Evolutionary conservation across 2,797 vertebrate genomes (phyloP).

Genomic region (Melopsittacus undulatus): DNA sequence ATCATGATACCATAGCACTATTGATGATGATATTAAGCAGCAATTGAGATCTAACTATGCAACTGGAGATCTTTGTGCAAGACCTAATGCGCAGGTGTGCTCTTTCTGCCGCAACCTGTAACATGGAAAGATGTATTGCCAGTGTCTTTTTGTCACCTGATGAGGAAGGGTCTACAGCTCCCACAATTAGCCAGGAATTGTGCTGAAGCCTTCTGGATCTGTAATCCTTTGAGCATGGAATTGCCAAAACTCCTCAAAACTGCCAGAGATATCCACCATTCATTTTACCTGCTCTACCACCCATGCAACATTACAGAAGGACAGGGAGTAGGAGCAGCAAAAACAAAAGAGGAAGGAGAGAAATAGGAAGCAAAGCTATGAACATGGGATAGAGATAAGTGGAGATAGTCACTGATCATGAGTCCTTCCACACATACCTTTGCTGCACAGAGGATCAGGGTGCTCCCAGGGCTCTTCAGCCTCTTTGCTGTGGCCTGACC

Average conservation of each 20-base stretch:
- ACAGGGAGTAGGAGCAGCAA: background rate
- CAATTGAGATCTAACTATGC: background rate
- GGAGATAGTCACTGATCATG: accelerated
- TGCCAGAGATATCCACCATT: background rate
- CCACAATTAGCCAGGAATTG: background rate
- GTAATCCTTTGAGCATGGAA: background rate
- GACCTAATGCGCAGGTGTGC: background rate
- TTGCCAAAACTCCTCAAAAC: background rate
- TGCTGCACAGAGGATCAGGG: background rate
- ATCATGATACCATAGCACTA: background rate
- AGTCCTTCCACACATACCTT: background rate
- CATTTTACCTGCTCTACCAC: background rate
- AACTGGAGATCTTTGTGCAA: background rate
- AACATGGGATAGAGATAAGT: background rate
- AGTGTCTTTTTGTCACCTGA: background rate
- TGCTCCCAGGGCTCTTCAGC: background rate
- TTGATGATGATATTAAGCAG: background rate
- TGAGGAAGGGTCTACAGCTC: background rate
- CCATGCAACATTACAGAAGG: background rate
- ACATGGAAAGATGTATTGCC: background rate
- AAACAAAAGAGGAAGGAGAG: background rate
- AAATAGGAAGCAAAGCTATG: background rate
- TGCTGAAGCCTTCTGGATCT: background rate
- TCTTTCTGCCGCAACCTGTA: background rate
- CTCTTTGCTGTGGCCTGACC: background rate